A percentile compares a stretch with the other conserved stretches of the same genome.
Evolutionary conservation across 2,888 invertebrate species (phyloP).

Genomic region (Stenchaetothrips biformis): DNA sequence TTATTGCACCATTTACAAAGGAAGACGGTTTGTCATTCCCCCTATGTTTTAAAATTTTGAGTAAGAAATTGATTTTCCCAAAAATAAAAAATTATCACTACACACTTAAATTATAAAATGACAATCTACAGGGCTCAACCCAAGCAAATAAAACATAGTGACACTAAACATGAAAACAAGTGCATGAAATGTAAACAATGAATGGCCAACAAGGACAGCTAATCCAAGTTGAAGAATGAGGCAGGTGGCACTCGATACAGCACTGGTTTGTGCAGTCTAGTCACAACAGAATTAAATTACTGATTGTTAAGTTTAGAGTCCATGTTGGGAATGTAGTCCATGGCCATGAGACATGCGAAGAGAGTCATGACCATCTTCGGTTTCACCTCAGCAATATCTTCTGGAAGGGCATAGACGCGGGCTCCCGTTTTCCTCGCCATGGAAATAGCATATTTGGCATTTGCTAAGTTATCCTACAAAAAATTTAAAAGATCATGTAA

Average conservation of each 20-base stretch:
- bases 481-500: conserved; percentile 30
- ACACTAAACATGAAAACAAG: conserved; percentile 3
- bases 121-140: background rate
- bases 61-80: background rate
- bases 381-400: conserved; percentile 97
- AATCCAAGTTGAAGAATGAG: background rate
- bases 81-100: background rate
- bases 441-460: conserved; percentile 99
- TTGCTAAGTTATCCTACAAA: conserved; percentile 80
- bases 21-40: background rate
- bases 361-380: conserved; percentile 97
- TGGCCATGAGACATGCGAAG: conserved; percentile 98
- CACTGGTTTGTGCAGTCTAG: conserved; percentile 1
- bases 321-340: conserved; percentile 90
- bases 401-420: conserved; percentile 94
- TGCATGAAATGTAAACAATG: conserved; percentile 12
- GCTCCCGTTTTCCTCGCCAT: conserved; percentile 97
- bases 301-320: conserved; percentile 47
- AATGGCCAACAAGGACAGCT: background rate
- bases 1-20: background rate
- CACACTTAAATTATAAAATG: background rate
- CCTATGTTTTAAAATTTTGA: background rate
- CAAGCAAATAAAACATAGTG: background rate
- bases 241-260: conserved; percentile 6
- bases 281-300: background rate